phyloP scores from a whole-genome alignment of 2,888 invertebrate species.

The Autographa pulchrina region DNA sequence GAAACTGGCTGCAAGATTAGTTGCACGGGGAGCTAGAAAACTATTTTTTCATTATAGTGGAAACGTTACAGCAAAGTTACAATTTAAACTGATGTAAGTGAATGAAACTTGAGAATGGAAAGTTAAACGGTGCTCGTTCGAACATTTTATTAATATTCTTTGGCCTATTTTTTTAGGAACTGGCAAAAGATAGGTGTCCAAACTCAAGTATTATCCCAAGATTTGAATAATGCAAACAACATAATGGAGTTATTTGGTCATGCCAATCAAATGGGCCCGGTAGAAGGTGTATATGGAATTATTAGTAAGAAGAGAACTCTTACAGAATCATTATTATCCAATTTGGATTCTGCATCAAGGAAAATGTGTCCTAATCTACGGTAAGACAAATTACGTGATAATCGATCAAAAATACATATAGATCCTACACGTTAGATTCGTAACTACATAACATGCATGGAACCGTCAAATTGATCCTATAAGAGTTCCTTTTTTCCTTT shows the following conservation, averaged over 20 bases:
- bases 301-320: conserved; percentile 34
- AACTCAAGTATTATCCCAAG: conserved; percentile 41
- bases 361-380: conserved; percentile 61
- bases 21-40: conserved; percentile 68
- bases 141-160: not conserved
- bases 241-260: conserved; percentile 51
- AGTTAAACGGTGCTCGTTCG: not conserved
- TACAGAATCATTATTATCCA: conserved; percentile 45
- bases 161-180: conserved; percentile 39
- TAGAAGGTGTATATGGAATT: conserved; percentile 64
- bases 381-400: conserved; percentile 49
- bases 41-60: conserved; percentile 55
- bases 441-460: no score
- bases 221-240: conserved; percentile 26
- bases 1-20: conserved; percentile 64
- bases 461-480: no score
- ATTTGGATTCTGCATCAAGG: conserved; percentile 62
- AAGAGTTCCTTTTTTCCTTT: no score
- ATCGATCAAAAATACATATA: no score
- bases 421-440: no score
- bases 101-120: not conserved
- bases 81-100: conserved; percentile 62
- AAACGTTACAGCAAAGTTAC: conserved; percentile 38
- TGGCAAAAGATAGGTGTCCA: conserved; percentile 60
- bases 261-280: conserved; percentile 45